Evolutionary conservation across 1,140 invertebrate species (phyloP), one percentile per base, ranked within the genome.

Genomic region (Saxidomus purpurata): DNA sequence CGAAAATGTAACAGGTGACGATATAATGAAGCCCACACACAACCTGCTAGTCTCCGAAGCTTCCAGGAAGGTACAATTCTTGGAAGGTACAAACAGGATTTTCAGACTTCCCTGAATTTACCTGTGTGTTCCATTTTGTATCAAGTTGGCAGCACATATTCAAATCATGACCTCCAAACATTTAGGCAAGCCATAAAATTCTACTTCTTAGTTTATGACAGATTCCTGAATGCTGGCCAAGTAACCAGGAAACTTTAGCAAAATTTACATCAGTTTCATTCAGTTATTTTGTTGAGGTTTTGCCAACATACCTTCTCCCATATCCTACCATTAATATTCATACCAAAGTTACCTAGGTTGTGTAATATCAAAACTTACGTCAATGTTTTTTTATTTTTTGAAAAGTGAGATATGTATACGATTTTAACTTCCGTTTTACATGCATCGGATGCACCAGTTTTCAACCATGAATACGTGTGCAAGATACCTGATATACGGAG

Each of bases 201-300:
- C 67, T 71, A 3, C 4, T 71, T 36, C 36, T 71, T 15, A 38
- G 1, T 71, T 71, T 71, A 38, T 71, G 67, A 71, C 67, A 71
- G 67, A 71, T 71, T 36, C 67, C 28, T 71, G 67, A 71, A n/a
- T 38, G 6, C 17, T 38, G 4, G 67, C 67, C 67, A 71, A 71
- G 34, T 71, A 36, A 71, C 36, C 36, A 36, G 67, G 36, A 71
- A 71, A 71, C 34, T 36, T 15, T 13, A 71, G 67, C 25, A 71
- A 71, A 71, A 40, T 40, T 38, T n/a, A 38, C 67, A 71, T 71
- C 67, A 71, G 36, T 71, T 71, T 71, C 67, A 71, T 71, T 71
- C 67, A 71, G 15, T 34, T 71, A 15, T 38, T 71, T 38, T 71
- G 2, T 71, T 71, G 34, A 71, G 3, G 17, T 8, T 13, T 17